These are phyloP conservation scores for Meteorus sp. DNA, from an alignment of 1,140 invertebrate species.

Conservation along the genomic window DNA sequence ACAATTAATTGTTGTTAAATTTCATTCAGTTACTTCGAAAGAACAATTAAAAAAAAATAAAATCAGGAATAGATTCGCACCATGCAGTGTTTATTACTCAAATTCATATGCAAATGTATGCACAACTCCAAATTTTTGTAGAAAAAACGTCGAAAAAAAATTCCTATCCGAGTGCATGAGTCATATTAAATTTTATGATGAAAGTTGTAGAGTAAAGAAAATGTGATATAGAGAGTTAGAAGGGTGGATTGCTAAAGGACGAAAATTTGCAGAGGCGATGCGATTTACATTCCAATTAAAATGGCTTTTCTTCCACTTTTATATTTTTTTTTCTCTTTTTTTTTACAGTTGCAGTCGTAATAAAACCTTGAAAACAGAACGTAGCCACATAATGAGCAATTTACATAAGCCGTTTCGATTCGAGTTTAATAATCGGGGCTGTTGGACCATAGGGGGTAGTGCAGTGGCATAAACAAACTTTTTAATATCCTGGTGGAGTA, in stretches of 20 bases:
- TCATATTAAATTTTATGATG: too few species aligned
- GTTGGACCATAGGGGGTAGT: constrained; percentile 31
- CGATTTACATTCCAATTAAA: constrained; percentile 50
- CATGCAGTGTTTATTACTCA: too few species aligned
- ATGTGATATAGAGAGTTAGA: not conserved
- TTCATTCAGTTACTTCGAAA: too few species aligned
- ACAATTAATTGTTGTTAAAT: too few species aligned
- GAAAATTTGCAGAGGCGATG: constrained; percentile 7
- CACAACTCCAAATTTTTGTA: too few species aligned
- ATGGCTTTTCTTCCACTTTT: constrained; percentile 13
- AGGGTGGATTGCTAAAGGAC: not conserved
- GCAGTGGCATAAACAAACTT: constrained; percentile 38
- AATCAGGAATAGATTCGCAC: too few species aligned
- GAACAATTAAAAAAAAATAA: too few species aligned
- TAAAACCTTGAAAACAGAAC: constrained; percentile 41
- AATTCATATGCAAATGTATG: too few species aligned
- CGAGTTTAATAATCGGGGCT: constrained; percentile 32
- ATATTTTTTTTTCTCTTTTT: constrained; percentile 1
- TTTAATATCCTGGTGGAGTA: constrained; percentile 31
- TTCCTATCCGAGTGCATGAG: too few species aligned
- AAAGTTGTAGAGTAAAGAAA: too few species aligned
- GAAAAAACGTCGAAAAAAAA: too few species aligned
- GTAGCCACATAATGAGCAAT: constrained; percentile 43
- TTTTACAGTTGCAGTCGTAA: constrained; percentile 20
- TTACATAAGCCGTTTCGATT: constrained; percentile 44